Evolutionary conservation across 2,888 invertebrate species (phyloP).

Genomic region (Sphecodes monilicornis): DNA sequence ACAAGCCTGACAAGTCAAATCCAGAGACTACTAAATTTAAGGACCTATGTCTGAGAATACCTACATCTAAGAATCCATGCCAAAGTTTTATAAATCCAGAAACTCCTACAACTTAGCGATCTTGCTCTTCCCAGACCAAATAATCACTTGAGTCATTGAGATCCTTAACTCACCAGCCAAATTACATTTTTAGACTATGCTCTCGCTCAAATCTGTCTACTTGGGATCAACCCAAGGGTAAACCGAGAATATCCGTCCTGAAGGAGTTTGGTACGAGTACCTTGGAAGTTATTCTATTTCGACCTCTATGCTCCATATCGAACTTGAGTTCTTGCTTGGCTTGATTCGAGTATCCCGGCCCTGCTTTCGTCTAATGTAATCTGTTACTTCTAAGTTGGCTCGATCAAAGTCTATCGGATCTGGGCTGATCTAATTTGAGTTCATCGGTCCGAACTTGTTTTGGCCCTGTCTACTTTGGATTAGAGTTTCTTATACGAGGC

Average conservation of each 20-base stretch:
- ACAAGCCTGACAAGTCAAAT: background rate
- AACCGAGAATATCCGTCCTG: background rate
- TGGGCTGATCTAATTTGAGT: constrained; percentile 1
- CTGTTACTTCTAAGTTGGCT: background rate
- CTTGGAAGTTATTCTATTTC: background rate
- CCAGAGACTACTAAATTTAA: background rate
- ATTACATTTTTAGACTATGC: background rate
- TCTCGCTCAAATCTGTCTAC: background rate
- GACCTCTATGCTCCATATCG: background rate
- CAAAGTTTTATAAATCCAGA: background rate
- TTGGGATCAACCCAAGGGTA: background rate
- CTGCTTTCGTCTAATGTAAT: background rate
- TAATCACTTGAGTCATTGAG: background rate
- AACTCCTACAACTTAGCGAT: background rate
- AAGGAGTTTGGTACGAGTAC: background rate
- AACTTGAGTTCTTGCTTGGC: too few species aligned
- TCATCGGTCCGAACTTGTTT: background rate
- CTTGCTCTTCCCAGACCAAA: background rate
- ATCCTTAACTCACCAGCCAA: background rate
- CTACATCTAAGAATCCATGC: background rate
- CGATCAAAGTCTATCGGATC: background rate
- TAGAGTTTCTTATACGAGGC: background rate
- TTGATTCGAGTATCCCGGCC: background rate
- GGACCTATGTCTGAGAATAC: background rate
- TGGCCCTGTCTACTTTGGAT: background rate